Percentiles rank a stretch among this genome's conserved stretches.
Evolutionary conservation across 1,140 invertebrate species (phyloP).

Genomic region (Drosophila lowei): DNA sequence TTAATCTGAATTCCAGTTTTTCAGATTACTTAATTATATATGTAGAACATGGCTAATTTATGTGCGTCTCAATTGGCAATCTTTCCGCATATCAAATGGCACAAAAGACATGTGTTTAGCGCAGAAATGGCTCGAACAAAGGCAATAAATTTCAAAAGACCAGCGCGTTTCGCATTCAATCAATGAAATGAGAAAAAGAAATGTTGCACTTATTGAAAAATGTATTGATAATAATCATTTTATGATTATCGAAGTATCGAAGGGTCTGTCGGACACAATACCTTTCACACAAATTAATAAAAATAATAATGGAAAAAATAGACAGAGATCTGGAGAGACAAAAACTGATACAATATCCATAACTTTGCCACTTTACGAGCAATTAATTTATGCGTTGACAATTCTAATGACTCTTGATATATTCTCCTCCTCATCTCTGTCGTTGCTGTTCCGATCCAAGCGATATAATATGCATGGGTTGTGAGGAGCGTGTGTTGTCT

Average conservation of each 20-base stretch:
- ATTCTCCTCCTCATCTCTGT: conserved; percentile 26
- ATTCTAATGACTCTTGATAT: conserved; percentile 82
- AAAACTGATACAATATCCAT: conserved; percentile 62
- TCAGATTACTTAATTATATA: conserved; percentile 63
- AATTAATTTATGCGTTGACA: conserved; percentile 83
- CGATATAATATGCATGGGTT: conserved; percentile 16
- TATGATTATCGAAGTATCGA: too few species aligned
- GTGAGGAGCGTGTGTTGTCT: conserved; percentile 46
- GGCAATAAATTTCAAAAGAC: conserved; percentile 26
- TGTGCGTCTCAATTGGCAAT: conserved; percentile 50
- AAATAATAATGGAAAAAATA: conserved; percentile 17
- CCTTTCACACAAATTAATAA: conserved; percentile 51
- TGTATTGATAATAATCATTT: not conserved
- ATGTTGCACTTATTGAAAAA: conserved; percentile 16
- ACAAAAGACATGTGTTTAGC: conserved; percentile 49
- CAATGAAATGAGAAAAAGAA: conserved; percentile 22
- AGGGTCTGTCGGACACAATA: conserved; percentile 18
- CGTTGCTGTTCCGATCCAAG: conserved; percentile 21
- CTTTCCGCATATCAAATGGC: conserved; percentile 45
- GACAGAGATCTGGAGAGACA: conserved; percentile 22
- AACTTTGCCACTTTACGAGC: conserved; percentile 79
- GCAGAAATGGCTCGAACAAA: conserved; percentile 25
- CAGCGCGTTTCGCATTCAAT: conserved; percentile 20
- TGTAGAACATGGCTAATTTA: conserved; percentile 45
- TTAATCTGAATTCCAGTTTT: conserved; percentile 27